phyloP scores from a whole-genome alignment of 92 coral and sea anemone species.

The Paramuricea clavata region DNA sequence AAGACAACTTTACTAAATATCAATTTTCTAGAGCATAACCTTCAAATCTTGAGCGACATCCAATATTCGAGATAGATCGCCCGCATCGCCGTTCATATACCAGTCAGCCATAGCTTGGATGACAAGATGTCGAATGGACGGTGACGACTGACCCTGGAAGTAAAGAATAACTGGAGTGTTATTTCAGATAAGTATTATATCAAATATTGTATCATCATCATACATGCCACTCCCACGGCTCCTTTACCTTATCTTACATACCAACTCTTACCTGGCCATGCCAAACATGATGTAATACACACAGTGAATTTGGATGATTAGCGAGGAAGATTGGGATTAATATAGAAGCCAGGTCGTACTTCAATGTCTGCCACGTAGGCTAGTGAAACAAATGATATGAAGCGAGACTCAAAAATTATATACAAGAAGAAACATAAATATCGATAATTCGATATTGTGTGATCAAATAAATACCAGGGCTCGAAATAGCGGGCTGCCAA shows the following conservation, averaged over 20 bases:
- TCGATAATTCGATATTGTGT: too few relatives aligned
- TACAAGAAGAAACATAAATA: too few relatives aligned
- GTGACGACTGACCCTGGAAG: conserved; percentile 87
- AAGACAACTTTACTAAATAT: too few relatives aligned
- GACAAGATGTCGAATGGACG: conserved; percentile 94
- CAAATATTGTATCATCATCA: neutral
- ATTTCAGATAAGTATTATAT: neutral
- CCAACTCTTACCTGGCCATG: conserved; percentile 98
- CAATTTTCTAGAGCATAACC: conserved; percentile 51
- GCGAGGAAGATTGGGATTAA: conserved; percentile 92
- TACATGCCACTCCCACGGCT: too few relatives aligned
- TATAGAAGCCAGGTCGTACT: conserved; percentile 84
- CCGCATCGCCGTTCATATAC: conserved; percentile 95
- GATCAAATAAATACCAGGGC: too few relatives aligned
- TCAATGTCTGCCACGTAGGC: conserved; percentile 95
- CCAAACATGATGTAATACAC: conserved; percentile 98
- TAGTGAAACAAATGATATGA: conserved; percentile 22
- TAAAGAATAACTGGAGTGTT: neutral
- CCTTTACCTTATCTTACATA: too few relatives aligned
- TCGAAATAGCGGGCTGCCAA: too few relatives aligned
- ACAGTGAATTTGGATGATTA: conserved; percentile 95
- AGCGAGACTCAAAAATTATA: neutral
- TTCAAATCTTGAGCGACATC: conserved; percentile 98
- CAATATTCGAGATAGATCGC: conserved; percentile 87
- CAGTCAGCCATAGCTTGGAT: conserved; percentile 99